Evolutionary conservation across 2,888 invertebrate genomes (phyloP).

Genomic region (Drymonia ruficornis): DNA sequence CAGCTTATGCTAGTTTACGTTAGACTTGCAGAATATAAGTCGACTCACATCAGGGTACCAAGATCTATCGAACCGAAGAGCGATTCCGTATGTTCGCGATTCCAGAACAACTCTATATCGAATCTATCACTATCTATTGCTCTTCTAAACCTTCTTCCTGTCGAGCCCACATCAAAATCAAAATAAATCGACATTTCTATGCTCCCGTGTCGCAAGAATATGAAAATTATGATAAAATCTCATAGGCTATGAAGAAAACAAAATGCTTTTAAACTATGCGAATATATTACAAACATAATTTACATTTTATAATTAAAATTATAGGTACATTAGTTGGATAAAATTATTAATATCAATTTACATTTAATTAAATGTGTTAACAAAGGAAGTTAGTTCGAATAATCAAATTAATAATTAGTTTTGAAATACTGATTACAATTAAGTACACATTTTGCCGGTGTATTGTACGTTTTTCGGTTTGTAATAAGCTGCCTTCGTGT

Average conservation of each 20-base stretch:
- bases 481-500: not conserved
- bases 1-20: too few species aligned
- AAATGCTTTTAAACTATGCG: constrained; percentile 55
- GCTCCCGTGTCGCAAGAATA: not conserved
- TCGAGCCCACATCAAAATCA: constrained; percentile 62
- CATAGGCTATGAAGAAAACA: constrained; percentile 49
- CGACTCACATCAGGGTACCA: constrained; percentile 68
- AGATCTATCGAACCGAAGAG: constrained; percentile 61
- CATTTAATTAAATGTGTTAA: constrained; percentile 24
- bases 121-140: constrained; percentile 68
- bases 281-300: constrained; percentile 76
- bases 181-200: constrained; percentile 73
- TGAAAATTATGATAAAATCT: constrained; percentile 35
- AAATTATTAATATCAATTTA: constrained; percentile 30
- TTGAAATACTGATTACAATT: constrained; percentile 54
- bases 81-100: constrained; percentile 43
- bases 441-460: constrained; percentile 42
- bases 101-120: constrained; percentile 58
- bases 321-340: constrained; percentile 47
- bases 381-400: constrained; percentile 13
- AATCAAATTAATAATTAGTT: constrained; percentile 17
- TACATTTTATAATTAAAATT: constrained; percentile 56
- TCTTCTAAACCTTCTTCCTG: constrained; percentile 63
- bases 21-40: not conserved
- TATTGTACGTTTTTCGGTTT: constrained; percentile 6